A percentile compares a stretch with the other conserved stretches of the same genome.
phyloP scores from a whole-genome alignment of 2,113 vertebrate genomes.

The Atherinomorus stipes region DNA sequence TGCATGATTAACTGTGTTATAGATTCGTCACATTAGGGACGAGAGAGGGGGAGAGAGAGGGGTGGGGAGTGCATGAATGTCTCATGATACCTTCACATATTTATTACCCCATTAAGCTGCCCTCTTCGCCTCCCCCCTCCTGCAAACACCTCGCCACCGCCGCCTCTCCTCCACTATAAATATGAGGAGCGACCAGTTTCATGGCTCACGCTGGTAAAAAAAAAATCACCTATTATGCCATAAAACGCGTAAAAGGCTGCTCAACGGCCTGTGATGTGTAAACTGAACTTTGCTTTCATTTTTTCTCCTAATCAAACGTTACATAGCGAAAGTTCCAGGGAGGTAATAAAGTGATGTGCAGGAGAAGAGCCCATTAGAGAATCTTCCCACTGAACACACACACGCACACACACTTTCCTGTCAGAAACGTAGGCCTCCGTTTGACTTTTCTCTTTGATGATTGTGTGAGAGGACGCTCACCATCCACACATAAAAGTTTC shows the following conservation, averaged over 20 bases:
- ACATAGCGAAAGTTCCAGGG: constrained; percentile 1
- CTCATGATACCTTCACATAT: constrained; percentile 64
- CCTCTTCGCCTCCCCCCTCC: not conserved
- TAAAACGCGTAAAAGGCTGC: constrained; percentile 58
- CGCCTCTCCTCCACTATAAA: constrained; percentile 39
- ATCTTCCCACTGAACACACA: not conserved
- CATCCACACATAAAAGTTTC: constrained; percentile 23
- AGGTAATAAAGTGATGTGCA: constrained; percentile 37
- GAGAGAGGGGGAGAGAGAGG: constrained; percentile 6
- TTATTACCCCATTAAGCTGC: constrained; percentile 72
- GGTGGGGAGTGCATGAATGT: constrained; percentile 44
- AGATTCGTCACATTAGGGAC: constrained; percentile 45
- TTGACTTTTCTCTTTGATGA: constrained; percentile 50
- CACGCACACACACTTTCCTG: not conserved
- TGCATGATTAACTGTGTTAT: constrained; percentile 52
- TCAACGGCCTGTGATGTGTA: constrained; percentile 56
- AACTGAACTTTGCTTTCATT: constrained; percentile 11
- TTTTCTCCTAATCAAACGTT: constrained; percentile 15
- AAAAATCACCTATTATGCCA: constrained; percentile 6
- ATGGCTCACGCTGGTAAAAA: constrained; percentile 20
- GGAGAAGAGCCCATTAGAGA: not conserved
- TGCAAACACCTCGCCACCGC: constrained; percentile 9
- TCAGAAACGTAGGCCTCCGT: not conserved
- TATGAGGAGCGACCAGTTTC: constrained; percentile 49
- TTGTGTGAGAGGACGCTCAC: constrained; percentile 9